Conservation (phyloP, 64 coral and sea anemone genomes). For the Catalaphyllia jardinei region DNA sequence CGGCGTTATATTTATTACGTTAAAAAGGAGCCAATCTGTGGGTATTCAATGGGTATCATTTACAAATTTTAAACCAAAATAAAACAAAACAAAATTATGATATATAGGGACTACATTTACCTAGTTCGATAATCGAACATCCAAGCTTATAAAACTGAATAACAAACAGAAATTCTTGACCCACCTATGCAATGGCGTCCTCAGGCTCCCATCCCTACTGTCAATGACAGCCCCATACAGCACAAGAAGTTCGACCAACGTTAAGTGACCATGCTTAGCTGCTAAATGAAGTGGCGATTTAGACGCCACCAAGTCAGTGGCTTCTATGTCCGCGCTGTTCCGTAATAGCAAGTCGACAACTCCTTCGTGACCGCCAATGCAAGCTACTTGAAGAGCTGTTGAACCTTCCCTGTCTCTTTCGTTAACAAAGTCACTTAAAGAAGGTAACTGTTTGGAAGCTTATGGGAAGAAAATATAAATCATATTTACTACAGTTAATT, state of each 20-base stretch:
- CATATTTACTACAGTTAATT: not conserved
- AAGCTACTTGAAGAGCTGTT: slow-evolving; percentile 12
- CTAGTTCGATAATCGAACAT: not conserved
- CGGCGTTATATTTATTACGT: too few relatives aligned
- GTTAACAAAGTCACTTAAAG: not conserved
- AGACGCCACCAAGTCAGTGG: not conserved
- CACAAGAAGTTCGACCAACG: slow-evolving; percentile 13
- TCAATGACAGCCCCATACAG: slow-evolving; percentile 6
- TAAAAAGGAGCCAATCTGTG: too few relatives aligned
- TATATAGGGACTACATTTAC: not conserved
- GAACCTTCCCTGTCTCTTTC: not conserved
- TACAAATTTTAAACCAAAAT: too few relatives aligned
- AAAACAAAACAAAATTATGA: too few relatives aligned
- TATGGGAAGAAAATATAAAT: not conserved
- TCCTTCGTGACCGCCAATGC: not conserved
- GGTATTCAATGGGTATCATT: too few relatives aligned
- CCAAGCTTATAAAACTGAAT: not conserved
- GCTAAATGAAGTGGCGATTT: slow-evolving; percentile 4
- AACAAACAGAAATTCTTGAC: not conserved
- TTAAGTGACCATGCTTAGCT: slow-evolving; percentile 14
- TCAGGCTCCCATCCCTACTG: not conserved
- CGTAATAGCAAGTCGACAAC: slow-evolving; percentile 12
- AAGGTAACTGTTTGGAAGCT: slow-evolving; percentile 4
- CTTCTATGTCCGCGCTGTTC: not conserved
- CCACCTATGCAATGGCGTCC: slow-evolving; percentile 26